phyloP scores from a whole-genome alignment of 1,140 invertebrate species.

The Drosophila mojavensis region DNA sequence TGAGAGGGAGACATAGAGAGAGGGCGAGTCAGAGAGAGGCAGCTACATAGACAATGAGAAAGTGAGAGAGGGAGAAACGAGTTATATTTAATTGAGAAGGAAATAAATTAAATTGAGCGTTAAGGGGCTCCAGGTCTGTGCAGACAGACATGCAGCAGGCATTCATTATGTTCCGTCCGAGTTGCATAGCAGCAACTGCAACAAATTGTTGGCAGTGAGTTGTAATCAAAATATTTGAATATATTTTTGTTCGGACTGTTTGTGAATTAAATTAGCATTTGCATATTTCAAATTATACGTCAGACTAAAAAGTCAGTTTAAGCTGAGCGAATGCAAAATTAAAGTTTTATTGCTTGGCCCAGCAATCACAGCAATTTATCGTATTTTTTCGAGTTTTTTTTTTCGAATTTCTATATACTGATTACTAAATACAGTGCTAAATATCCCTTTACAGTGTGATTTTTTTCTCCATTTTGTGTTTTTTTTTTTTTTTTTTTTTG shows the following conservation, averaged over 20 bases:
- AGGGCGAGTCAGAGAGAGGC: too few relatives aligned
- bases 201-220: neutral
- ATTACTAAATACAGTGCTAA: too few relatives aligned
- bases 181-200: neutral
- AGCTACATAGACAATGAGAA: too few relatives aligned
- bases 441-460: too few relatives aligned
- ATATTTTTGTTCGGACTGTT: neutral
- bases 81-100: conserved; percentile 1
- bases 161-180: neutral
- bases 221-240: conserved; percentile 6
- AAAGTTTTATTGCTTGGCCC: neutral
- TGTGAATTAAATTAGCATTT: conserved; percentile 17
- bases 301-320: conserved; percentile 5
- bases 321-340: neutral
- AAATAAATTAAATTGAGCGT: conserved; percentile 8
- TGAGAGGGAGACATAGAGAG: too few relatives aligned
- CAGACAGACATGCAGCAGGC: neutral
- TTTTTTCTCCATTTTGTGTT: neutral
- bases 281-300: conserved; percentile 20
- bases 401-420: too few relatives aligned
- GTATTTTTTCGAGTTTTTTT: too few relatives aligned
- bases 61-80: too few relatives aligned
- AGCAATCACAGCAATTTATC: neutral
- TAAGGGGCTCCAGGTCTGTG: neutral
- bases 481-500: neutral